Evolutionary conservation across 92 coral and sea anemone genomes (phyloP).

Genomic region (Nematostella vectensis): DNA sequence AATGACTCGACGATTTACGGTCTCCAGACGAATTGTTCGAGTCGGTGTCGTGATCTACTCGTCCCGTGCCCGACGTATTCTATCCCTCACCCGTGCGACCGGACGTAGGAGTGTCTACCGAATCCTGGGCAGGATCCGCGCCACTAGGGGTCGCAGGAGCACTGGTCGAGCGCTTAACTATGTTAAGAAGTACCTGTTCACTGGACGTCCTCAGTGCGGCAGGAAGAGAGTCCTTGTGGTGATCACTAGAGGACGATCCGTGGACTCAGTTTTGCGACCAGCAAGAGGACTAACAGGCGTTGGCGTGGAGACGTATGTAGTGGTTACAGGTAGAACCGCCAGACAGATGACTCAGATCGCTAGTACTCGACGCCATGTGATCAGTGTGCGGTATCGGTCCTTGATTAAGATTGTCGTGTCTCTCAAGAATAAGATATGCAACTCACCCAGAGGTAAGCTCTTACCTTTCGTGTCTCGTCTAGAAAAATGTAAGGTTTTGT

Average conservation of each 20-base stretch:
- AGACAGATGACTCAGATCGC: constrained; percentile 1
- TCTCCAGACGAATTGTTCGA: constrained; percentile 34
- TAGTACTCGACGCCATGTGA: constrained; percentile 7
- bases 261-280: constrained; percentile 20
- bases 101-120: constrained; percentile 20
- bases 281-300: constrained; percentile 9
- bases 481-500: too few species aligned
- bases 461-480: too few species aligned
- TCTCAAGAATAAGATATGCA: constrained; percentile 25
- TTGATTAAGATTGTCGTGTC: constrained; percentile 1
- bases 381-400: constrained; percentile 4
- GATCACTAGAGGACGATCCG: constrained; percentile 35
- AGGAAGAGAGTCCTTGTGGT: constrained; percentile 33
- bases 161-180: constrained; percentile 38
- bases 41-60: constrained; percentile 53
- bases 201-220: constrained; percentile 30
- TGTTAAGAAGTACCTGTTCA: constrained; percentile 18
- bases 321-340: constrained; percentile 15
- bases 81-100: constrained; percentile 20
- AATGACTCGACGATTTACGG: constrained; percentile 39
- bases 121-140: constrained; percentile 15
- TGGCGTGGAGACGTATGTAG: constrained; percentile 32
- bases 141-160: constrained; percentile 10
- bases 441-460: constrained; percentile 18
- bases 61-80: constrained; percentile 24